Conservation (phyloP, 2,797 vertebrate genomes). For the Momotus momota region DNA sequence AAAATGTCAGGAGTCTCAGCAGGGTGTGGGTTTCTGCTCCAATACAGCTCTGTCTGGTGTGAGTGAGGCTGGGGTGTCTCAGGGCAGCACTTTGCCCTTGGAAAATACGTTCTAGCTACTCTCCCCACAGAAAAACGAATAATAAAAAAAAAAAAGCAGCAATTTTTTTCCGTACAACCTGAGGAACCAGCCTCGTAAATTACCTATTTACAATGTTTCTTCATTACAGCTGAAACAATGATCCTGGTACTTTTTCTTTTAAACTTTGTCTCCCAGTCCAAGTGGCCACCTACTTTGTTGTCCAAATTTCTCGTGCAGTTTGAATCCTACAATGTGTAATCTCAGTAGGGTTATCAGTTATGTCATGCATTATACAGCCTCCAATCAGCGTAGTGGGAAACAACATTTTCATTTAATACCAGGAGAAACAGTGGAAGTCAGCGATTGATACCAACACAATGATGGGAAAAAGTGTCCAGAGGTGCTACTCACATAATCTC, state of each 20-base stretch:
- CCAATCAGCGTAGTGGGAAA: conserved; percentile 86
- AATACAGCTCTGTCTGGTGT: background rate
- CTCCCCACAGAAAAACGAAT: background rate
- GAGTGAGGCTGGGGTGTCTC: background rate
- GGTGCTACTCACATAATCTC: conserved; percentile 85
- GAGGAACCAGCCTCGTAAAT: conserved; percentile 29
- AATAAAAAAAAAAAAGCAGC: background rate
- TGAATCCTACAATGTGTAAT: conserved; percentile 73
- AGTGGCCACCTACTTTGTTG: conserved; percentile 60
- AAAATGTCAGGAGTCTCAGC: conserved; percentile 48
- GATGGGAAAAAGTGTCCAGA: conserved; percentile 89
- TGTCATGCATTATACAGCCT: conserved; percentile 80
- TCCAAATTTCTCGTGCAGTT: conserved; percentile 60
- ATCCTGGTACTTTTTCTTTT: conserved; percentile 7
- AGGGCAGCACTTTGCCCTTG: background rate
- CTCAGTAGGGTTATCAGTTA: conserved; percentile 83
- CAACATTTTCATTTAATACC: conserved; percentile 84
- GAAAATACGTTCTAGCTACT: background rate
- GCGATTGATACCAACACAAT: conserved; percentile 89
- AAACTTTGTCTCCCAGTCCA: conserved; percentile 42
- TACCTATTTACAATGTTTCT: conserved; percentile 17
- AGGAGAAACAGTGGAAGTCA: conserved; percentile 88
- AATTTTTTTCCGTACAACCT: background rate
- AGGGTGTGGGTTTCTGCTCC: conserved; percentile 40
- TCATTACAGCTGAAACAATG: conserved; percentile 48